Evolutionary conservation across 1,140 invertebrate species (phyloP).

Genomic region (Lysiphlebus fabarum): DNA sequence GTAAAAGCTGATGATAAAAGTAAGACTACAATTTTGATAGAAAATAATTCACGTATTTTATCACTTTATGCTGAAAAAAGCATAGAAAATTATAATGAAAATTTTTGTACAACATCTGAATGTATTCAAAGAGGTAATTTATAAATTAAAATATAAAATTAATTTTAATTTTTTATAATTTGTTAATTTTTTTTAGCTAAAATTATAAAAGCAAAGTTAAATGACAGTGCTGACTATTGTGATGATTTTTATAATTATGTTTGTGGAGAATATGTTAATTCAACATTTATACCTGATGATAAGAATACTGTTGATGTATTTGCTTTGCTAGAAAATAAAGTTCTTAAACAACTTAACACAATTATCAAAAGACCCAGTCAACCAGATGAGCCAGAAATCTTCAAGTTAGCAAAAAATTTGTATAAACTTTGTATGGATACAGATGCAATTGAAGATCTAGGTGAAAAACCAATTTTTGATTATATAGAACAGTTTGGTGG

Average conservation of each 20-base stretch:
- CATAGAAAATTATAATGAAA: too few species aligned
- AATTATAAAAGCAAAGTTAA: constrained; percentile 44
- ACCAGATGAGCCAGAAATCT: constrained; percentile 67
- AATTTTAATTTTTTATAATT: too few species aligned
- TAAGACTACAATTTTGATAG: too few species aligned
- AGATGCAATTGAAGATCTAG: constrained; percentile 71
- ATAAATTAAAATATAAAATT: too few species aligned
- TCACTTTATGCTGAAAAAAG: too few species aligned
- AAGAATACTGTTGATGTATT: constrained; percentile 73
- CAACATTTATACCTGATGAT: constrained; percentile 62
- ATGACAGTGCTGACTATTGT: constrained; percentile 65
- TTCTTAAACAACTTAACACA: constrained; percentile 73
- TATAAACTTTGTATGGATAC: constrained; percentile 66
- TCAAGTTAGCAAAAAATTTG: constrained; percentile 67
- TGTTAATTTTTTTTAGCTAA: too few species aligned
- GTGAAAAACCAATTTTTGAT: constrained; percentile 65
- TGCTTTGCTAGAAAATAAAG: constrained; percentile 71
- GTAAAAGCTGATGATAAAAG: too few species aligned
- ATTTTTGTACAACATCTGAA: too few species aligned
- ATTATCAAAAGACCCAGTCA: constrained; percentile 68
- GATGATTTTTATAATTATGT: constrained; percentile 78
- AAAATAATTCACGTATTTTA: too few species aligned
- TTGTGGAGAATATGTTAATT: constrained; percentile 47
- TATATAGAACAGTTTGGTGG: constrained; percentile 78
- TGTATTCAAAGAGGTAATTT: too few species aligned